Percentiles rank a stretch among this genome's conserved stretches.
Evolutionary conservation across 1,140 invertebrate species (phyloP).

Genomic region (Dryas iulia): DNA sequence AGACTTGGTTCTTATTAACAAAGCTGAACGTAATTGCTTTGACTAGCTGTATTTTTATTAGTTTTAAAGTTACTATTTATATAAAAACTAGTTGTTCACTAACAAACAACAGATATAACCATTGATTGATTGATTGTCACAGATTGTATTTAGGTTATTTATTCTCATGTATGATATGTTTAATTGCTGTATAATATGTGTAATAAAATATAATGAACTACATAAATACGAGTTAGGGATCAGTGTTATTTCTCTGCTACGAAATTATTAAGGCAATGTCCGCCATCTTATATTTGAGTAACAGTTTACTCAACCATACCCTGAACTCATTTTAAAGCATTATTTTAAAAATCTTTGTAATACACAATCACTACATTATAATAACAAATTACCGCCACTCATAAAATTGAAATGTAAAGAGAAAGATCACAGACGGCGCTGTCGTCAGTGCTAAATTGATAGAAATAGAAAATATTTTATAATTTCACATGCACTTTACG

Average conservation of each 20-base stretch:
- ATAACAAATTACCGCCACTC: slow-evolving; percentile 56
- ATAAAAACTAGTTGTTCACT: background rate
- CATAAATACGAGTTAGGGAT: background rate
- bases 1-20: too few relatives aligned
- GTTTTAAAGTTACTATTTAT: background rate
- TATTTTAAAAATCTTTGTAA: slow-evolving; percentile 23
- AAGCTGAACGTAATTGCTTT: too few relatives aligned
- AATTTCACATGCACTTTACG: slow-evolving; percentile 1
- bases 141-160: background rate
- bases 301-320: slow-evolving; percentile 16
- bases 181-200: background rate
- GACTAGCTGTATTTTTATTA: background rate
- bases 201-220: background rate
- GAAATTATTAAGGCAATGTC: slow-evolving; percentile 29
- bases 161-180: background rate
- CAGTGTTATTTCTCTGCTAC: background rate
- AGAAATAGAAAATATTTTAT: slow-evolving; percentile 10
- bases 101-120: background rate
- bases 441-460: slow-evolving; percentile 43
- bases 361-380: slow-evolving; percentile 35
- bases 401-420: slow-evolving; percentile 44
- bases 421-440: slow-evolving; percentile 64
- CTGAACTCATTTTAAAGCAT: background rate
- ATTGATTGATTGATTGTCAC: background rate
- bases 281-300: slow-evolving; percentile 42